phyloP scores from a whole-genome alignment of 2,113 vertebrate genomes.

The Vulpes ferrilata region DNA sequence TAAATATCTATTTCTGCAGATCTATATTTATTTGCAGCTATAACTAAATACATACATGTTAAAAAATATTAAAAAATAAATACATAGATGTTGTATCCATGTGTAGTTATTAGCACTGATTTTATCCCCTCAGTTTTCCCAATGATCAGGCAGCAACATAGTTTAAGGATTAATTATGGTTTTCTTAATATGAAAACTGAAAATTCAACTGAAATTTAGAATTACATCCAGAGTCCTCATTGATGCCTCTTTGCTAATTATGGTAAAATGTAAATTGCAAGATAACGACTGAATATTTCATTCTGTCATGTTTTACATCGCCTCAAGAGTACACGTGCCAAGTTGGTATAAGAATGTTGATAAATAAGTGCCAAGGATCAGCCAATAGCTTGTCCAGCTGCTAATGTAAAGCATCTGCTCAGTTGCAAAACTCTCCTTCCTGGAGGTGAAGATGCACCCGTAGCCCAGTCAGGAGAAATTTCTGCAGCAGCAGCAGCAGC shows the following conservation, averaged over 20 bases:
- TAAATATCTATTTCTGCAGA: no score
- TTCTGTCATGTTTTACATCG: neutral
- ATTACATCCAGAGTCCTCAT: neutral
- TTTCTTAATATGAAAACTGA: constrained; percentile 53
- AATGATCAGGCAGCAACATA: constrained; percentile 16
- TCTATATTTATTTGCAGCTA: neutral
- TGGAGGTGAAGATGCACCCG: neutral
- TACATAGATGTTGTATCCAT: neutral
- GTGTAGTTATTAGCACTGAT: neutral
- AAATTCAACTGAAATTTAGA: constrained; percentile 34
- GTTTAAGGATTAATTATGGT: constrained; percentile 37
- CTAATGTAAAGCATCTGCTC: neutral
- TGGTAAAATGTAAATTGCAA: constrained; percentile 22
- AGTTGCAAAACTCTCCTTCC: neutral
- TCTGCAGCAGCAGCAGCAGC: neutral
- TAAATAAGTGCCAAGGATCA: neutral
- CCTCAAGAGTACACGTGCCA: neutral
- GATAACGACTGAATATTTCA: constrained; percentile 4
- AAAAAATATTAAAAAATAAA: no score
- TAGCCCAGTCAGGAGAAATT: neutral
- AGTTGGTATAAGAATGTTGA: neutral
- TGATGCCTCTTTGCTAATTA: constrained; percentile 4
- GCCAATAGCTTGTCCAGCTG: neutral
- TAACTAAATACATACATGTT: no score
- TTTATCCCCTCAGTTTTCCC: constrained; percentile 36